These are phyloP conservation scores for Geotrypetes seraphini DNA, from an alignment of 2,797 vertebrate species.

Conservation along the genomic window DNA sequence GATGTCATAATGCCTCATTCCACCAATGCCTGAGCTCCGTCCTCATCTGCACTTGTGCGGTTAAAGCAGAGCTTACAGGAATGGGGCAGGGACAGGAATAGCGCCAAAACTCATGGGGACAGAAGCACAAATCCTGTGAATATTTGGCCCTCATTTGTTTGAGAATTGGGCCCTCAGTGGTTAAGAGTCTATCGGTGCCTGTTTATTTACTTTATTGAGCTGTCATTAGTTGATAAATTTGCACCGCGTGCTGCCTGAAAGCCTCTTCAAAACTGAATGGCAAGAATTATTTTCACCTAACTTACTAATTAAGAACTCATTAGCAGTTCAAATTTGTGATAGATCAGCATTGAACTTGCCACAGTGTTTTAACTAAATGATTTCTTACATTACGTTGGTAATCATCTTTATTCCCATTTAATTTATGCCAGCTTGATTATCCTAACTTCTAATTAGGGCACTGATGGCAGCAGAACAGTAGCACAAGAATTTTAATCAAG, in stretches of 20 bases:
- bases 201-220: conserved; percentile 2
- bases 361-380: conserved; percentile 62
- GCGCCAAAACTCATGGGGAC: too few relatives aligned
- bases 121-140: too few relatives aligned
- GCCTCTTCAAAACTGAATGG: conserved; percentile 34
- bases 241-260: not conserved
- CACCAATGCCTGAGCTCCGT: too few relatives aligned
- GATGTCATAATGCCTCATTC: too few relatives aligned
- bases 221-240: conserved; percentile 1
- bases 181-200: accelerated
- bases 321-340: conserved; percentile 64
- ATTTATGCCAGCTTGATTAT: conserved; percentile 59
- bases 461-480: conserved; percentile 27
- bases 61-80: too few relatives aligned
- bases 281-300: conserved; percentile 52
- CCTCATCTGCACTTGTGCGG: too few relatives aligned
- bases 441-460: conserved; percentile 62
- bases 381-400: conserved; percentile 66
- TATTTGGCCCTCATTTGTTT: too few relatives aligned
- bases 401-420: conserved; percentile 65
- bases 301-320: conserved; percentile 62
- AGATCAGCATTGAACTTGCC: conserved; percentile 58
- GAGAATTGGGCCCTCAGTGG: too few relatives aligned
- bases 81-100: too few relatives aligned
- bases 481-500: conserved; percentile 31